These are phyloP conservation scores for Tachysurus fulvidraco DNA, from an alignment of 2,113 vertebrate genomes.

Conservation along the genomic window DNA sequence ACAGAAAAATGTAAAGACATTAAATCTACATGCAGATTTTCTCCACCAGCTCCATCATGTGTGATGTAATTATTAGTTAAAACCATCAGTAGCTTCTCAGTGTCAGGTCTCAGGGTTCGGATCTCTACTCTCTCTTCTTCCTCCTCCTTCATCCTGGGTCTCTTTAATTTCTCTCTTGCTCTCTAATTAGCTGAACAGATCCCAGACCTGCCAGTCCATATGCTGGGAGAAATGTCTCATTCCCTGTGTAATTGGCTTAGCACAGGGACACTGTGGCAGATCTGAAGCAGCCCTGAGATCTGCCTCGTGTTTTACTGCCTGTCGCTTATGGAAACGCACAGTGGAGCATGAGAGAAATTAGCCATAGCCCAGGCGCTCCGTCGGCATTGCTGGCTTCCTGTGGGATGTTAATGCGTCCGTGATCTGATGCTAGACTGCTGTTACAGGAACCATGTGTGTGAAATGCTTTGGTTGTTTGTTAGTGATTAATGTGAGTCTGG, in stretches of 20 bases:
- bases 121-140: background rate
- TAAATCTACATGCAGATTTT: background rate
- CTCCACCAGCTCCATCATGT: background rate
- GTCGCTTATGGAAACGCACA: conserved; percentile 18
- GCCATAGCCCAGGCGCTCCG: conserved; percentile 9
- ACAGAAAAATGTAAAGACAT: background rate
- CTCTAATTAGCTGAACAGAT: conserved; percentile 23
- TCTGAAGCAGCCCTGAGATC: background rate
- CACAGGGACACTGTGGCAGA: background rate
- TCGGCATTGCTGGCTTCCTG: background rate
- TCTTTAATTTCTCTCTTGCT: conserved; percentile 5
- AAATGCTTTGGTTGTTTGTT: background rate
- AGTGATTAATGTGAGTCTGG: background rate
- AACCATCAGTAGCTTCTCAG: background rate
- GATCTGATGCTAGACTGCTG: conserved; percentile 59
- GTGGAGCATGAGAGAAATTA: conserved; percentile 4
- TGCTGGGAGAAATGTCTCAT: conserved; percentile 31
- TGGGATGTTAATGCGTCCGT: conserved; percentile 41
- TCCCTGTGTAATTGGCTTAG: conserved; percentile 27
- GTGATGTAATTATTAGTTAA: background rate
- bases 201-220: conserved; percentile 34
- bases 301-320: conserved; percentile 18
- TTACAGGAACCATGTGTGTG: conserved; percentile 51
- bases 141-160: conserved; percentile 1
- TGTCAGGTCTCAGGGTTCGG: background rate